Base-by-base conservation (phyloP, 2,113 vertebrate genomes). In the Tachysurus vachellii region DNA sequence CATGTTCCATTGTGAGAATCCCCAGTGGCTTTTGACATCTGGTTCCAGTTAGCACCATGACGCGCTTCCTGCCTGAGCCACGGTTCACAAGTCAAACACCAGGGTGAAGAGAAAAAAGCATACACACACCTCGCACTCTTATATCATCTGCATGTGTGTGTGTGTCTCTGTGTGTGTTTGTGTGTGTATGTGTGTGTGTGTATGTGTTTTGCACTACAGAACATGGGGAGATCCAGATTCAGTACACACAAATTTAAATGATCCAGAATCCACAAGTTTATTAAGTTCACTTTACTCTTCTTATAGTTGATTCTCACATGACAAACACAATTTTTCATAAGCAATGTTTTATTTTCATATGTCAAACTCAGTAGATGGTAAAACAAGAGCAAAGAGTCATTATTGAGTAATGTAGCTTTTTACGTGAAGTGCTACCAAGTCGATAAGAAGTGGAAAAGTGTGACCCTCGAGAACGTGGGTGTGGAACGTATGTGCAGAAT, bases 1-100 rank as follows among this genome's bases (percentile, higher is more conserved):
- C 93, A 94, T 91, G 91, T 96, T 96, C 94, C 93, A 88, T 88
- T 92, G 84, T 57, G 94, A 96, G 96, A 94, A 95, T 93, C 93
- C 95, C 94, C 91, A 91, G 88, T 90, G 92, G 93, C 81, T 92
- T 92, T 31, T 90, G 86, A 95, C 96, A 96, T 96, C 96, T 97
- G 96, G 90, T 96, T 95, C 94, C 89, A 93, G 92, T 96, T 94
- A 94, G 93, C 91, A 88, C 94, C 92, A 80, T 96, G 96, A 96
- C 94, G 95, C 68, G 95, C 92, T 97, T 97, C 97, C 96, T 96
- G 94, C 93, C 92, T 91, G 88, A 90, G 91, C 91, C 91, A 93
- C 91, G 87, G 91, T 86, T 91, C 89, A 81, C 83, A 66, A 88
- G 87, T 90, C 84, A 89, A 86, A 89, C 88, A 66, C 84, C 76